Evolutionary conservation across 2,113 vertebrate genomes (phyloP), one percentile per base, ranked within the genome.

Genomic region (Zosterops pallidus): DNA sequence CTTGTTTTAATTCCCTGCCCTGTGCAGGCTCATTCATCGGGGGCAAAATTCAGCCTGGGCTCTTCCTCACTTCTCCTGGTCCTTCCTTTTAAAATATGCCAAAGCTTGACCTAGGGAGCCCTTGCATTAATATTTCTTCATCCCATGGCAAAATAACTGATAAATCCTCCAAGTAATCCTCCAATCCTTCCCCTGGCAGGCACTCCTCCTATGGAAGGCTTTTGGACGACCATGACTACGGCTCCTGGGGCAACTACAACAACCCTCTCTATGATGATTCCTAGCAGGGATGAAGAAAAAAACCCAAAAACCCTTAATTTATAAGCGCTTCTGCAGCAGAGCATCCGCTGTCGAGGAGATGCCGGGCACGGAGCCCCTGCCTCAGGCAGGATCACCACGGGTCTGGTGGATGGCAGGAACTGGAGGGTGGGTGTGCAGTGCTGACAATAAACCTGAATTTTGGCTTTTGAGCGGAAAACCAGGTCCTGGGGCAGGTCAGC

Each of bases 201-300:
- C 98, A 98, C n/a, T 95, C 97, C 57, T 98, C 98, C 22, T 99
- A 99, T 0, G 98, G 98, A 72, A 97, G 97, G 65, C 98, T 99
- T 29, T 53, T 98, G 95, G 98, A 99, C 1, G 98, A 98, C 67
- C 97, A 96, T 0, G 98, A 98, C n/a, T 98, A 97, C 1, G 92
- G 97, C 41, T 97, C 97, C 52, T 97, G 98, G 97, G 98, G 98
- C 56, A 99, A 98, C 97, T 99, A 99, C 98, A 98, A 97, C 98
- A 99, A 99, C 91, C 99, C 99, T 18, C 98, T 99, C 60, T 99
- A 98, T 0, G 98, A 99, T 1, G 98, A 98, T 82, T 99, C 97
- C 96, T 97, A 97, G 97, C 92, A 59, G 53, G 86, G 91, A 95
- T 1, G 2, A 72, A 47, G 74, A 15, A 17, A 35, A 35, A 46